Conservation (phyloP, 2,797 vertebrate species). For the Phoxinus dragarum region DNA sequence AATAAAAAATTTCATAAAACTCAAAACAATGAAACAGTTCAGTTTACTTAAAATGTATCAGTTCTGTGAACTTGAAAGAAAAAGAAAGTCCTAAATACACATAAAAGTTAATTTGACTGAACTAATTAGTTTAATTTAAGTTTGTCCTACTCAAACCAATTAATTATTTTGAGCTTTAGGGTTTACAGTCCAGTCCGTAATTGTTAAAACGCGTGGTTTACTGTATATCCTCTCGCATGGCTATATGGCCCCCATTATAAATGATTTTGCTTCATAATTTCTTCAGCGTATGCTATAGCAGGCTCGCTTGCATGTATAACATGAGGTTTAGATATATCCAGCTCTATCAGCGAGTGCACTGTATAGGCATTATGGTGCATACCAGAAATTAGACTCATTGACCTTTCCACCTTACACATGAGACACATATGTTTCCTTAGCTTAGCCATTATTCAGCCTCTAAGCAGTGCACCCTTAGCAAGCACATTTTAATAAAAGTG, state of each 20-base stretch:
- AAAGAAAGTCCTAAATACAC: too few species aligned
- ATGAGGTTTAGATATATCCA: slow-evolving; percentile 32
- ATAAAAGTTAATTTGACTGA: too few species aligned
- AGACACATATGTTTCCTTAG: slow-evolving; percentile 60
- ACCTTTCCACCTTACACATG: slow-evolving; percentile 57
- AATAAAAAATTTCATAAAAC: too few species aligned
- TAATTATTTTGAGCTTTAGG: too few species aligned
- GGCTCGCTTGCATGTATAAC: background rate
- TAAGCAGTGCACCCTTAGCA: slow-evolving; percentile 16
- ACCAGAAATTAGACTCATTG: slow-evolving; percentile 58
- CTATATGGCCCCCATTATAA: background rate
- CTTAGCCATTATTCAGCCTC: slow-evolving; percentile 49
- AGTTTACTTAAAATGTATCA: too few species aligned
- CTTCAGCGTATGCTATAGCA: background rate
- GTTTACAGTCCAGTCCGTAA: background rate
- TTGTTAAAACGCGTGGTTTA: slow-evolving; percentile 1
- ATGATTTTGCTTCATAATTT: background rate
- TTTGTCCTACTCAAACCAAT: too few species aligned
- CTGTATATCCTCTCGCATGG: background rate
- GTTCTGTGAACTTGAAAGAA: too few species aligned
- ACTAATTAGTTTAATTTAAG: too few species aligned
- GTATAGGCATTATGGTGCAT: slow-evolving; percentile 40
- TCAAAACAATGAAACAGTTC: too few species aligned
- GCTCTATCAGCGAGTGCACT: slow-evolving; percentile 23
- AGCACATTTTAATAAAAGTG: slow-evolving; percentile 47